Evolutionary conservation across 2,113 vertebrate species (phyloP).

Genomic region (Alectura lathami): DNA sequence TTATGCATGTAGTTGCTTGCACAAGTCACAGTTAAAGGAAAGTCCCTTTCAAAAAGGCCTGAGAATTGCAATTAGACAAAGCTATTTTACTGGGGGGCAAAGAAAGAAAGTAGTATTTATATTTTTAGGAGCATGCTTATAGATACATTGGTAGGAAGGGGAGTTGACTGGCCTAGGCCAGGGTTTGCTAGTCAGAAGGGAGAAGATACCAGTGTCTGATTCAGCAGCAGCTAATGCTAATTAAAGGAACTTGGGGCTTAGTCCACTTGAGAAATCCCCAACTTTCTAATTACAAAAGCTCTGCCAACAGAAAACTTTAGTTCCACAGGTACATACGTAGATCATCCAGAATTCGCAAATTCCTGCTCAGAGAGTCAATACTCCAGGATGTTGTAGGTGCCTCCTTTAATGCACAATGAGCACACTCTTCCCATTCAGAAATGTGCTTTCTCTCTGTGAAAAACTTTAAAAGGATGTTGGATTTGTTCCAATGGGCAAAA

Average conservation of each 20-base stretch:
- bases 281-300: neutral
- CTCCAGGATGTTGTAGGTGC: neutral
- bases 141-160: neutral
- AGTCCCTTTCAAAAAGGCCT: constrained; percentile 10
- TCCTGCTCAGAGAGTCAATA: neutral
- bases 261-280: neutral
- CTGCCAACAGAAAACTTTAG: neutral
- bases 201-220: neutral
- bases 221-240: neutral
- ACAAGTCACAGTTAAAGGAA: constrained; percentile 18
- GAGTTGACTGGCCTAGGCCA: neutral
- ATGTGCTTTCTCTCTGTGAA: neutral
- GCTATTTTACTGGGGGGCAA: constrained; percentile 27
- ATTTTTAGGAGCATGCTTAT: neutral
- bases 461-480: neutral
- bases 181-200: neutral
- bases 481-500: neutral
- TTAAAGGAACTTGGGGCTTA: neutral
- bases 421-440: neutral
- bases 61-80: neutral
- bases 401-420: neutral
- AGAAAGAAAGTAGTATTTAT: neutral
- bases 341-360: neutral
- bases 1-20: neutral
- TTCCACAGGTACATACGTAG: neutral